phyloP scores from a whole-genome alignment of 2,888 invertebrate species.

The Papilio protenor region DNA sequence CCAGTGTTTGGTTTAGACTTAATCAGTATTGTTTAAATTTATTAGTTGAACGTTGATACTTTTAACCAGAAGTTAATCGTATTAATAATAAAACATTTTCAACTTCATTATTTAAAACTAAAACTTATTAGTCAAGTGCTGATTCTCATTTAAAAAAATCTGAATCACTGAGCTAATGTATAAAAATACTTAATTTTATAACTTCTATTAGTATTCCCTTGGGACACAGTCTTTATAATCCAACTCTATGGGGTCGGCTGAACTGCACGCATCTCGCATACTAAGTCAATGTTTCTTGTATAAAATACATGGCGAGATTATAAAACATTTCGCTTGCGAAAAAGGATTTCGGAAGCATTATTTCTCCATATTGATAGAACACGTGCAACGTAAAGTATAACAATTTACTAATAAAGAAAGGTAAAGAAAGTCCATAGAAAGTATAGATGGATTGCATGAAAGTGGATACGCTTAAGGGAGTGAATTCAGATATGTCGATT shows the following conservation, averaged over 20 bases:
- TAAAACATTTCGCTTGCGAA: slow-evolving; percentile 23
- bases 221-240: slow-evolving; percentile 38
- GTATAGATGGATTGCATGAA: no score
- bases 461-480: no score
- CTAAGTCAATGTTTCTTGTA: slow-evolving; percentile 12
- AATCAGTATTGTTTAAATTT: no score
- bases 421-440: no score
- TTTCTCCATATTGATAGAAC: slow-evolving; percentile 15
- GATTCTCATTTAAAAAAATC: background rate
- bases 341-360: slow-evolving; percentile 32
- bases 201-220: slow-evolving; percentile 36
- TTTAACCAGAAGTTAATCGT: background rate
- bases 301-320: slow-evolving; percentile 29
- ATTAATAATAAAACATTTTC: no score
- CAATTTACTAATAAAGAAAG: background rate
- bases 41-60: background rate
- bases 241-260: slow-evolving; percentile 22
- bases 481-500: no score
- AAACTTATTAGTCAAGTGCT: background rate
- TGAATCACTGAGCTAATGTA: background rate
- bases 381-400: background rate
- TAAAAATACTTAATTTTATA: slow-evolving; percentile 24
- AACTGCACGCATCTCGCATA: slow-evolving; percentile 38
- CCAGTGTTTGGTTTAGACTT: no score
- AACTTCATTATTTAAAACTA: background rate